Conservation (phyloP, 2,797 vertebrate species). For the Peromyscus attwateri region DNA sequence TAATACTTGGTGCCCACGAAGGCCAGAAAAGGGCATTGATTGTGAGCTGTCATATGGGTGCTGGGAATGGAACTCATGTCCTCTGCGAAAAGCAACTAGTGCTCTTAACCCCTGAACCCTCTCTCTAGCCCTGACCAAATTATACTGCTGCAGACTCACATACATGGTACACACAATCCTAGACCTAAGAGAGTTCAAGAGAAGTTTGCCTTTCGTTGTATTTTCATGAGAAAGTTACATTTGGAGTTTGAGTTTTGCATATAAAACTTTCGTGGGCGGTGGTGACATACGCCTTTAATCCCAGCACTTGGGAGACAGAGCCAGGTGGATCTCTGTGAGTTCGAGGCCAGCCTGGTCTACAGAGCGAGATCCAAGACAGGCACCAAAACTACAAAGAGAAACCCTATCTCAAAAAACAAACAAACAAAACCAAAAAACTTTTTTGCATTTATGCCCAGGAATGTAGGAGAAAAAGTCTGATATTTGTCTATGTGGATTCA, state of each 20-base stretch:
- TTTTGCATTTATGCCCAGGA: not conserved
- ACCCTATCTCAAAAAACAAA: too few species aligned
- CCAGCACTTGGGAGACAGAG: too few species aligned
- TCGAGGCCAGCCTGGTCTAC: too few species aligned
- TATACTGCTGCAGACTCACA: not conserved
- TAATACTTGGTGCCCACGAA: not conserved
- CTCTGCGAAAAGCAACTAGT: not conserved
- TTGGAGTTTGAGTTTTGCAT: not conserved
- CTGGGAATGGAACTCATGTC: not conserved
- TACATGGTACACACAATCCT: not conserved
- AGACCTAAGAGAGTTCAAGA: not conserved
- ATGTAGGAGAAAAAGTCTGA: not conserved
- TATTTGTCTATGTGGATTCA: conserved; percentile 13
- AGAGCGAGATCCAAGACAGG: too few species aligned
- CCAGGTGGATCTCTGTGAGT: too few species aligned
- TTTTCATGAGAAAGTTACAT: not conserved
- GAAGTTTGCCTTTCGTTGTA: not conserved
- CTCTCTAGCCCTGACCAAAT: not conserved
- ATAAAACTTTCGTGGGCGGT: not conserved
- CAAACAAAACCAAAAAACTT: too few species aligned
- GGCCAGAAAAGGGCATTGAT: not conserved
- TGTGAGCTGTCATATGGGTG: not conserved
- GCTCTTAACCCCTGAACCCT: not conserved
- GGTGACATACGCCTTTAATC: too few species aligned
- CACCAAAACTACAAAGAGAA: too few species aligned